These are phyloP conservation scores for Archaeoteleia sp. DNA, from an alignment of 2,888 invertebrate species.

Conservation along the genomic window DNA sequence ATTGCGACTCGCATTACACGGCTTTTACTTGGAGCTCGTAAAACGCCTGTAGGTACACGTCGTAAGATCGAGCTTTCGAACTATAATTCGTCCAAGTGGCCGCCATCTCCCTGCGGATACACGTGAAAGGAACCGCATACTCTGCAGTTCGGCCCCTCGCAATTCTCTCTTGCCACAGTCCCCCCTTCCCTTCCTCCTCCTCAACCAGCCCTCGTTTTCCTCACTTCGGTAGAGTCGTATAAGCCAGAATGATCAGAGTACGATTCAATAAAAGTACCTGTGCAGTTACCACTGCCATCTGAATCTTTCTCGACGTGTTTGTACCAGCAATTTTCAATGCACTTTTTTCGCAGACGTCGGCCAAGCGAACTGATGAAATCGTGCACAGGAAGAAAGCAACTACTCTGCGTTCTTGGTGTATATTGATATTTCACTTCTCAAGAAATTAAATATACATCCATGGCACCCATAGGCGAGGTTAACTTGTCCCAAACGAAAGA, in stretches of 20 bases:
- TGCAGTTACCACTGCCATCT: background rate
- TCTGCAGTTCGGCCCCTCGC: constrained; percentile 46
- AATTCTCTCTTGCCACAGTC: constrained; percentile 44
- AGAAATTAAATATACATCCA: constrained; percentile 58
- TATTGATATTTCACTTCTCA: constrained; percentile 53
- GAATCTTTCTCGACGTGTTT: constrained; percentile 1
- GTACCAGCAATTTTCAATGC: too few species aligned
- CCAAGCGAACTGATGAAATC: too few species aligned
- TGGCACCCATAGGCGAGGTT: constrained; percentile 56
- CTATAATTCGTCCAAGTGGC: constrained; percentile 48
- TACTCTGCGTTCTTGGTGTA: constrained; percentile 29
- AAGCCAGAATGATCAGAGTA: constrained; percentile 35
- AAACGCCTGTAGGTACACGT: constrained; percentile 45
- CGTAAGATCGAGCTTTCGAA: constrained; percentile 46
- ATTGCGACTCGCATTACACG: constrained; percentile 33
- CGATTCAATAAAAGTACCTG: constrained; percentile 32
- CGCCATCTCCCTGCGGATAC: constrained; percentile 39
- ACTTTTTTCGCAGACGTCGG: too few species aligned
- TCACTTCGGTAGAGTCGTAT: constrained; percentile 29
- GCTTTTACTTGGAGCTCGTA: constrained; percentile 35
- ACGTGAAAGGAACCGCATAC: constrained; percentile 51
- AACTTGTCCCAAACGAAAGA: constrained; percentile 66
- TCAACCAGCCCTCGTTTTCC: constrained; percentile 2
- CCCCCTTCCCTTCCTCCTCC: constrained; percentile 10
- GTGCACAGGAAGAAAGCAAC: too few species aligned